phyloP scores from a whole-genome alignment of 2,113 vertebrate species.

The Vanacampus margaritifer region DNA sequence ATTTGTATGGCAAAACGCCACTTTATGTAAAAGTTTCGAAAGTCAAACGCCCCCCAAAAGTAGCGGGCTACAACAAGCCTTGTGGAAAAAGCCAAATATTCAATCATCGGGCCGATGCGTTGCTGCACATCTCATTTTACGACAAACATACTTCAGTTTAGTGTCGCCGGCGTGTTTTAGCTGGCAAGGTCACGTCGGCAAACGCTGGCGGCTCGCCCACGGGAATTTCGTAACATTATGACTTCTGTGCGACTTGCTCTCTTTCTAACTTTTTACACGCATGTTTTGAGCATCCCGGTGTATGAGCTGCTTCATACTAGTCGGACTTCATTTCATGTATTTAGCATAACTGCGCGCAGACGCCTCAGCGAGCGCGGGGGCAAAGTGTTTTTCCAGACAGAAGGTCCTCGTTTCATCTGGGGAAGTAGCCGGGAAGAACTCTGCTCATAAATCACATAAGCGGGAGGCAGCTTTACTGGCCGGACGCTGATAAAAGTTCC shows the following conservation, averaged over 20 bases:
- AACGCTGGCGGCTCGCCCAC: background rate
- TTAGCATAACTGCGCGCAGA: constrained; percentile 18
- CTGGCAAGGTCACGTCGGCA: background rate
- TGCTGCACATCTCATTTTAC: background rate
- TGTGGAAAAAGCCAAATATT: background rate
- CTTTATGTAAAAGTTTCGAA: too few species aligned
- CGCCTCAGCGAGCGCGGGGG: constrained; percentile 15
- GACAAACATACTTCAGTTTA: background rate
- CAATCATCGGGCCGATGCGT: too few species aligned
- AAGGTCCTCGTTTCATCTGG: constrained; percentile 29
- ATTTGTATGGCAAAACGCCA: too few species aligned
- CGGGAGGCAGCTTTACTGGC: constrained; percentile 40
- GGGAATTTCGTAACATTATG: constrained; percentile 2
- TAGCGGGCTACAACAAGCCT: background rate
- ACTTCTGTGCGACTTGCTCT: constrained; percentile 30
- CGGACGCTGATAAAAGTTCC: background rate
- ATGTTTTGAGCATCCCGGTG: constrained; percentile 1
- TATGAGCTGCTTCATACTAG: constrained; percentile 10
- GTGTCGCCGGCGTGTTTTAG: background rate
- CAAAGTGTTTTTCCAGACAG: constrained; percentile 30
- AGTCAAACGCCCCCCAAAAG: too few species aligned
- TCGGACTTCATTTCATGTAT: background rate
- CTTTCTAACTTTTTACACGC: background rate
- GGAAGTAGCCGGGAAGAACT: constrained; percentile 22
- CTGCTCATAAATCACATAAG: constrained; percentile 31